Evolutionary conservation across 2,888 invertebrate genomes (phyloP).

Genomic region (Lobophora halterata): DNA sequence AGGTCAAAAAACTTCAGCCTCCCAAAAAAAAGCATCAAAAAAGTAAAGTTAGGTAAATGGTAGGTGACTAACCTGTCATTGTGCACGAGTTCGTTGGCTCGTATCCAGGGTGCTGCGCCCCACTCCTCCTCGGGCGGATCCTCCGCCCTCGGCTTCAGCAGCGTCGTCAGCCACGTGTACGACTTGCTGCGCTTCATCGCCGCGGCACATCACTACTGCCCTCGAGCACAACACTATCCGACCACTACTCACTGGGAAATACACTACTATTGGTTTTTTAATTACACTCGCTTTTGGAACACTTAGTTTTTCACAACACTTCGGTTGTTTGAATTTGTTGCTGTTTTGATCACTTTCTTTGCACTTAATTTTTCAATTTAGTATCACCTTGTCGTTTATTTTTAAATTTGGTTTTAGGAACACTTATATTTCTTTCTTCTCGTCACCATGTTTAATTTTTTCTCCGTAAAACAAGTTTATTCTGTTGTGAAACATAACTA

Average conservation of each 20-base stretch:
- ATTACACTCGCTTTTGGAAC: no score
- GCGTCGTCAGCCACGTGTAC: conserved; percentile 73
- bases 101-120: conserved; percentile 67
- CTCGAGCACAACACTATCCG: conserved; percentile 15
- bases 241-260: no score
- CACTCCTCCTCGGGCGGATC: conserved; percentile 56
- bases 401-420: not conserved
- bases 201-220: conserved; percentile 32
- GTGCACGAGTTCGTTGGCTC: conserved; percentile 53
- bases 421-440: not conserved
- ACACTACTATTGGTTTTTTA: conserved; percentile 1
- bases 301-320: no score
- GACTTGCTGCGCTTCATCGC: conserved; percentile 73
- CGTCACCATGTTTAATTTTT: not conserved
- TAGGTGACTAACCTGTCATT: conserved; percentile 61
- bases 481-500: conserved; percentile 7
- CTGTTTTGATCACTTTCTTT: no score
- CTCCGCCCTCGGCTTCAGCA: conserved; percentile 52
- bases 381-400: no score
- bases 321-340: no score
- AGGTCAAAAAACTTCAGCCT: no score
- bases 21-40: not conserved
- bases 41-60: not conserved
- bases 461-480: not conserved
- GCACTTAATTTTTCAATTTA: conserved; percentile 1